Evolutionary conservation across 1,140 invertebrate species (phyloP).

Genomic region (Linepithema humile): DNA sequence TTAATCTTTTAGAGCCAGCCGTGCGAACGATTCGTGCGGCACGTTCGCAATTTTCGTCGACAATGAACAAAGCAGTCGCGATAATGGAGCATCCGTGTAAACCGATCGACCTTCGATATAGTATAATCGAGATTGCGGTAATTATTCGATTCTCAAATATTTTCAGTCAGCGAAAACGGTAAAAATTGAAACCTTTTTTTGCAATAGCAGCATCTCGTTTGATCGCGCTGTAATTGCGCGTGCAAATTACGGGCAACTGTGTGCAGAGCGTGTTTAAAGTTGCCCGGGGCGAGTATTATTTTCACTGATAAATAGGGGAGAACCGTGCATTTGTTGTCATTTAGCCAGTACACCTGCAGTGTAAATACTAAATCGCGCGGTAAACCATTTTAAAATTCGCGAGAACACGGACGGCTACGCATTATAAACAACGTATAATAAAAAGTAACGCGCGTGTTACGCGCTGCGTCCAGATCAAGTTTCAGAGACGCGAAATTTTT

Average conservation of each 20-base stretch:
- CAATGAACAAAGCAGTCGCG: constrained; percentile 31
- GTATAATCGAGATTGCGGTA: constrained; percentile 21
- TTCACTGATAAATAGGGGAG: not conserved
- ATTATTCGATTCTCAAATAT: constrained; percentile 46
- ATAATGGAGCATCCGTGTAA: constrained; percentile 63
- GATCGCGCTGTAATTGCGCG: constrained; percentile 64
- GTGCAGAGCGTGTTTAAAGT: constrained; percentile 24
- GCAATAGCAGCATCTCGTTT: constrained; percentile 32
- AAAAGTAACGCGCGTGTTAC: not conserved
- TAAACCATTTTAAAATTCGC: constrained; percentile 6
- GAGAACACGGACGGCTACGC: not conserved
- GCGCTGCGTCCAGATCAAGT: not conserved
- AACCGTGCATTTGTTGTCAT: not conserved
- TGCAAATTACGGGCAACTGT: constrained; percentile 50
- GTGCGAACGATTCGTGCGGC: not conserved
- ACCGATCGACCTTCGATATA: constrained; percentile 51
- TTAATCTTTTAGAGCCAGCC: constrained; percentile 36
- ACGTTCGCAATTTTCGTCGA: not conserved
- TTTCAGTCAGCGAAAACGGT: not conserved
- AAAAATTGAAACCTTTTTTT: constrained; percentile 55
- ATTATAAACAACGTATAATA: not conserved
- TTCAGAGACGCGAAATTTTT: not conserved
- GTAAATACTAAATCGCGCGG: constrained; percentile 35
- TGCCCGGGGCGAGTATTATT: constrained; percentile 8
- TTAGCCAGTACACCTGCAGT: not conserved